Base-by-base conservation (phyloP, 2,888 invertebrate genomes). In the Cantharis lateralis region DNA sequence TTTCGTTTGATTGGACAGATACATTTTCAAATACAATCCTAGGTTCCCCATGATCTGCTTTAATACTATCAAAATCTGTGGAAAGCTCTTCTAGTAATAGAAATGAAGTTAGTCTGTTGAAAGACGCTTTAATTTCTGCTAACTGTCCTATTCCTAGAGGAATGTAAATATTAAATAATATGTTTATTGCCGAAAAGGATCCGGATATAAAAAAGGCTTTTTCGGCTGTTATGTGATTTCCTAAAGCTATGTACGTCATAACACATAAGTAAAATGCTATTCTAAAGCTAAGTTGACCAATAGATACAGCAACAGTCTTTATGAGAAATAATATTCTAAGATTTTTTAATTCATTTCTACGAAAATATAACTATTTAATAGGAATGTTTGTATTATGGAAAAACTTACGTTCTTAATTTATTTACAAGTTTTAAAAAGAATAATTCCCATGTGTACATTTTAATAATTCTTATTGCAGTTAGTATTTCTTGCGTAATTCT, bases 381-480 rank as follows among this genome's bases (percentile, higher is more conserved):
- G 7, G 7, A 1, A 24, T 9, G 0, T 9, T 24, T 24, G 9
- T 7, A 24, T 24, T 24, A 10, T 72, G 88, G 89, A 20, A 68
- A 10, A 70, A 89, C 91, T 89, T 88, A 95, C 95, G 91, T 93
- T 86, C 96, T 90, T 0, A 95, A 93, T 79, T 91, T 89, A 74
- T 91, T 91, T 9, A 96, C 93, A 11, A 95, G 88, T 74, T 92
- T 91, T 1, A 93, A 93, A 85, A 96, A 96, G 0, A 95, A 94
- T 81, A 92, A 92, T 87, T 76, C 76, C 76, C 76, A 76, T 0
- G 95, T 94, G 87, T 96, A 96, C 96, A 96, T 96, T 89, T 97
- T 97, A 84, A 97, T 95, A n/a, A 96, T 95, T 84, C 95, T 92
- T 84, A 97, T 96, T 0, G 95, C 96, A 11, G 92, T 91, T 48